Evolutionary conservation across 2,888 invertebrate species (phyloP), one percentile per base, ranked within the genome.

Genomic region (Drosophila vallismaia): DNA sequence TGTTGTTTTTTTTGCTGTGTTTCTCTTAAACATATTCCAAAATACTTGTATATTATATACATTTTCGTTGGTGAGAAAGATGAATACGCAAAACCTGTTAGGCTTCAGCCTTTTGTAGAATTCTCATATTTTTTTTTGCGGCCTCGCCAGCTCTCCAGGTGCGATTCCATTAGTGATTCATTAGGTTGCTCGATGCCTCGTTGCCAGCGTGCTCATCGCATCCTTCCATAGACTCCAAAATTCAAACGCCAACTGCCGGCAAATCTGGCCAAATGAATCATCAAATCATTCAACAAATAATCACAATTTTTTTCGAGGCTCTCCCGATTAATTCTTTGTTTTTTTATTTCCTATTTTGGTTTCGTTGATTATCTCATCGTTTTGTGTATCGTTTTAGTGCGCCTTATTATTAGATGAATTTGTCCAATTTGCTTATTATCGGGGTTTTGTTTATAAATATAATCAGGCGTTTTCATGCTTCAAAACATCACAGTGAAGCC

Each of bases 401-500:
- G 63, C 68, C 57, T 68, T 51, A 63, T 62, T 75, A 50, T 74
- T 64, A 74, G 57, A 76, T 71, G 60, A 76, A 50, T 50, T 74
- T 86, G 79, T 44, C 68, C 66, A 63, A 62, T 70, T 85, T 79
- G 63, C 68, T 79, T 46, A 63, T 46, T 44, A 42, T 33, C 50
- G 8, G 60, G 66, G 45, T 51, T 57, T 51, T 74, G 54, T 54
- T 68, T 66, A 31, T 67, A 46, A 38, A 71, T 71, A 54, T 42
- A 75, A 83, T 76, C 24, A 70, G 52, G 44, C 10, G 67, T 82
- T 82, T 85, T 87, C 72, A 79, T 49, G 83, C 64, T 75, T 75
- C 62, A 69, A 57, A 66, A 59, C 71, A 2, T 10, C 42, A 10
- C 33, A 48, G 52, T 45, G 19, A 26, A 3, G 29, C 6, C 9